Evolutionary conservation across 2,888 invertebrate genomes (phyloP), one percentile per base, ranked within the genome.

Genomic region (Apotomis betuletana): DNA sequence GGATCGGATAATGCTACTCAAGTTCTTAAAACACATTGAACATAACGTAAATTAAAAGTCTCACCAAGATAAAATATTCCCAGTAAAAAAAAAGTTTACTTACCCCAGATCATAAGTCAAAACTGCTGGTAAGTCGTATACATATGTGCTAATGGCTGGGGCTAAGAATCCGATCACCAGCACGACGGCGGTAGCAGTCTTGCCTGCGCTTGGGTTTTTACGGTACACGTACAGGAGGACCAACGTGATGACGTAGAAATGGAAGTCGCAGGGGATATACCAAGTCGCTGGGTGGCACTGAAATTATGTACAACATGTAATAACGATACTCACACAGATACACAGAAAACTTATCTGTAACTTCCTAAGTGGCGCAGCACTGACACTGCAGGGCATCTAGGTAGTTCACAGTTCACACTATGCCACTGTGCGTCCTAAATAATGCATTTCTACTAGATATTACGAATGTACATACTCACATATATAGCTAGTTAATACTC

Each of bases 211-310:
- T 5, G 58, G 57, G 36, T 72, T 58, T 46, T 67, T 67, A 15
- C 71, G 62, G 38, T 72, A 72, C 15, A 72, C 13, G 38, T 72
- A 72, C 13, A 72, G 52, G 8, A 72, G 71, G 3, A 63, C 58
- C 52, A 72, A 27, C 13, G 71, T 67, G 2, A 67, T 67, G 8
- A 58, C 58, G 62, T 72, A 59, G 36, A 72, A 58, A 13, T 72
- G 71, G 58, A 72, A 72, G n/a, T 72, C 71, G 13, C 71, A 67
- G 13, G 62, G 58, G 4, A 72, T 67, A 27, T 62, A 72, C 71
- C 71, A 72, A 9, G 67, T 63, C 5, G 58, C 52, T 41, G 58
- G 58, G n/a, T 67, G 55, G 51, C 71, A 72, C 71, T 72, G 62
- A 15, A 67, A 63, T 15, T 27, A 58, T 10, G 10, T 13, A 46